These are phyloP conservation scores for Etheostoma spectabile DNA, from an alignment of 2,113 vertebrate genomes.

Conservation along the genomic window DNA sequence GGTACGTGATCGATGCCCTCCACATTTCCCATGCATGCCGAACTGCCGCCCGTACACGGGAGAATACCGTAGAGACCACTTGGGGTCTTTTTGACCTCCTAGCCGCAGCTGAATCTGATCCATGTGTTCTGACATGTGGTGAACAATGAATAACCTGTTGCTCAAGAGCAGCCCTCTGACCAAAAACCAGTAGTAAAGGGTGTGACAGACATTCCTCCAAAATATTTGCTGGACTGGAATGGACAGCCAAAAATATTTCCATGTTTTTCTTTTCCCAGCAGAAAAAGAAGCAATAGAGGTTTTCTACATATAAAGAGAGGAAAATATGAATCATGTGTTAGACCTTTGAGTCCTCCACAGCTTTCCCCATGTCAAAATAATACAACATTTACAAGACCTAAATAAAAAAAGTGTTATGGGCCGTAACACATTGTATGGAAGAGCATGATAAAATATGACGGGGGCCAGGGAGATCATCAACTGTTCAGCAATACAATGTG, in stretches of 20 bases:
- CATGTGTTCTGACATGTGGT: slow-evolving; percentile 44
- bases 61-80: slow-evolving; percentile 4
- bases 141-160: slow-evolving; percentile 42
- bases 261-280: slow-evolving; percentile 49
- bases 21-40: not conserved
- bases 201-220: slow-evolving; percentile 42
- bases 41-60: too few relatives aligned
- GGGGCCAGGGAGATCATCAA: slow-evolving; percentile 10
- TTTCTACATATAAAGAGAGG: not conserved
- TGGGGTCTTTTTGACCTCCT: not conserved
- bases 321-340: slow-evolving; percentile 58
- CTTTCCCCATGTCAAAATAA: slow-evolving; percentile 58
- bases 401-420: slow-evolving; percentile 19
- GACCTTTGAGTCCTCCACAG: slow-evolving; percentile 27
- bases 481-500: not conserved
- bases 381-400: slow-evolving; percentile 49
- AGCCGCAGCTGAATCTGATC: slow-evolving; percentile 43
- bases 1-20: not conserved
- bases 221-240: slow-evolving; percentile 22
- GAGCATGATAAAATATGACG: slow-evolving; percentile 25
- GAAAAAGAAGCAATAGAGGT: slow-evolving; percentile 21
- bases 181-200: slow-evolving; percentile 64
- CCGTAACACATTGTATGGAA: slow-evolving; percentile 31
- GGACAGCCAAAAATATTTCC: slow-evolving; percentile 31
- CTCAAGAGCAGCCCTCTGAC: slow-evolving; percentile 29